A percentile compares a stretch with the other conserved stretches of the same genome.
phyloP scores from a whole-genome alignment of 2,113 vertebrate genomes.

The Petaurus breviceps region DNA sequence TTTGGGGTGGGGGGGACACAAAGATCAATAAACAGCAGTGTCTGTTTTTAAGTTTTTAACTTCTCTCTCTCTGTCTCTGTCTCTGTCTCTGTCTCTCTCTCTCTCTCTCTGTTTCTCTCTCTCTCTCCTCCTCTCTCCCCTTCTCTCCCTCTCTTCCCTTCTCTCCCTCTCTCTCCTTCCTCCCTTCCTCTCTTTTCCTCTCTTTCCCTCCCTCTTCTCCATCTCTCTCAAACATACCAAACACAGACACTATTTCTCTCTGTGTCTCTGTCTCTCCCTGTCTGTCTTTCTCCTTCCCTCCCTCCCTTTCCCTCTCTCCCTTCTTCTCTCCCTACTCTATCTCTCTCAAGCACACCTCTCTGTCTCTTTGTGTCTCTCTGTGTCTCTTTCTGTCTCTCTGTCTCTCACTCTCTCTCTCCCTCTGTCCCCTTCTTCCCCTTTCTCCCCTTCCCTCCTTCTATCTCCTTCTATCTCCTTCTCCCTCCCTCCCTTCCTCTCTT shows the following conservation, averaged over 20 bases:
- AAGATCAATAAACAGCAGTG: neutral
- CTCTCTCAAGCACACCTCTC: too few species aligned
- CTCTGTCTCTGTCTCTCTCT: neutral
- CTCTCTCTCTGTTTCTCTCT: too few species aligned
- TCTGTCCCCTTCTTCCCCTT: too few species aligned
- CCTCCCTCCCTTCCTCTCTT: neutral
- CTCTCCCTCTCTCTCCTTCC: too few species aligned
- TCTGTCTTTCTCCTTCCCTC: neutral
- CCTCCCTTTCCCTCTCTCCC: neutral
- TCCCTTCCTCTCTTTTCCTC: too few species aligned
- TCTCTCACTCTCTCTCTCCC: neutral
- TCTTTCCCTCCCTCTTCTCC: neutral
- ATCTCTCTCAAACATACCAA: too few species aligned
- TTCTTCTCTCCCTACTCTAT: too few species aligned
- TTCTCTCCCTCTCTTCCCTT: too few species aligned
- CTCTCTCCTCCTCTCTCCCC: neutral
- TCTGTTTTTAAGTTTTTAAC: neutral
- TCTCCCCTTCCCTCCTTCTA: too few species aligned
- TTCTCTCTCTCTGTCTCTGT: neutral
- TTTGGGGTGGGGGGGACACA: neutral
- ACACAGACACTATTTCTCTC: too few species aligned
- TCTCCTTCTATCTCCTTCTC: too few species aligned
- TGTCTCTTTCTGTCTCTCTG: neutral
- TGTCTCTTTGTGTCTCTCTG: neutral
- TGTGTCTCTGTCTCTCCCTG: too few species aligned